A percentile compares a stretch with the other conserved stretches of the same genome.
Conservation (phyloP, 2,113 vertebrate genomes). For the Percopsis transmontana region DNA sequence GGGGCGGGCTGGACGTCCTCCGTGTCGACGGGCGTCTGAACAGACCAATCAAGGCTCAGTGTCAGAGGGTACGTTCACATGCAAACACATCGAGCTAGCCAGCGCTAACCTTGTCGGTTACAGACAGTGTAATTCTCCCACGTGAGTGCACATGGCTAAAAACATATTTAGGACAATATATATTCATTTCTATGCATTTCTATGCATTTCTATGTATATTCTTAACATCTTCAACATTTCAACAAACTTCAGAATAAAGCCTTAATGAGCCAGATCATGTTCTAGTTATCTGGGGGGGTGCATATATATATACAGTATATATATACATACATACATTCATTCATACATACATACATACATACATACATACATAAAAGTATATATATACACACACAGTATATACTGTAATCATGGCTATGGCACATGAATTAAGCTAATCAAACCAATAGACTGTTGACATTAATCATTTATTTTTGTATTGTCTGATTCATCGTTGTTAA, state of each 20-base stretch:
- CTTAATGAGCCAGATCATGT: too few relatives aligned
- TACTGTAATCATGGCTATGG: too few relatives aligned
- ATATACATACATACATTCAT: neutral
- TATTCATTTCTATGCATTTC: too few relatives aligned
- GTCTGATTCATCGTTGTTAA: neutral
- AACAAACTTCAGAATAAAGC: too few relatives aligned
- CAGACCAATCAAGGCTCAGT: neutral
- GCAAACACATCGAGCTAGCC: neutral
- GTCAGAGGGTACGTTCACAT: neutral
- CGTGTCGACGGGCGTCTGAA: conserved; percentile 92
- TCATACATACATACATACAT: neutral
- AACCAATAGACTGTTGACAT: neutral
- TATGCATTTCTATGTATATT: neutral
- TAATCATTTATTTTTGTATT: neutral
- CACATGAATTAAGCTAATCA: neutral
- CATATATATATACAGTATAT: too few relatives aligned
- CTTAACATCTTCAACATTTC: too few relatives aligned
- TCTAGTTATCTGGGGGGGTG: too few relatives aligned
- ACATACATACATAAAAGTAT: neutral
- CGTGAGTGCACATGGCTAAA: too few relatives aligned
- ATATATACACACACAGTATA: neutral
- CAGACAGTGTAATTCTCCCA: too few relatives aligned
- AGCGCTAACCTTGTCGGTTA: neutral
- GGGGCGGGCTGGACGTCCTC: conserved; percentile 90
- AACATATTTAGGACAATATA: neutral